Evolutionary conservation across 1,140 invertebrate genomes (phyloP).

Genomic region (Ctenoplectra terminalis): DNA sequence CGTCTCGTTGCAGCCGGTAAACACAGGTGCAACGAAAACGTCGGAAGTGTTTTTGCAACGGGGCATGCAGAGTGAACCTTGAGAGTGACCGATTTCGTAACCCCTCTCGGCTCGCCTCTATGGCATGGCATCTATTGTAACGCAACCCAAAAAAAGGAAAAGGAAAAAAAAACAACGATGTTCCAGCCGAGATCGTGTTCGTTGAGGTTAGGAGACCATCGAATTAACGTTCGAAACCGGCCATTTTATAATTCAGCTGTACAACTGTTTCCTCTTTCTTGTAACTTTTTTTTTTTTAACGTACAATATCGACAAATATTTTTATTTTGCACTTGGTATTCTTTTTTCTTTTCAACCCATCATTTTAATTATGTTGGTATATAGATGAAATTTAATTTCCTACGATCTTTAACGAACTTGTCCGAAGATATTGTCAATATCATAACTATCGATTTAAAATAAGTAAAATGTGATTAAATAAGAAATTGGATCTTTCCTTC

Average conservation of each 20-base stretch:
- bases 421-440: too few species aligned
- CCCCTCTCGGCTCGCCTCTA: conserved; percentile 2
- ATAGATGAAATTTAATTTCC: too few species aligned
- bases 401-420: too few species aligned
- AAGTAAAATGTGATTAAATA: too few species aligned
- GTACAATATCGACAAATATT: background rate
- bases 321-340: too few species aligned
- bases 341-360: background rate
- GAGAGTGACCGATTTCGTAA: conserved; percentile 65
- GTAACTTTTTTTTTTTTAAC: background rate
- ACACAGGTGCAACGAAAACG: conserved; percentile 62
- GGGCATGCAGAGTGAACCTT: conserved; percentile 56
- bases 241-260: background rate
- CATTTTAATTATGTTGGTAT: too few species aligned
- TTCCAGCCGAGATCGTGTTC: background rate
- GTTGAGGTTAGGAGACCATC: background rate
- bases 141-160: background rate
- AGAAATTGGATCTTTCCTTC: too few species aligned
- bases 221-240: background rate
- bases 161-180: background rate
- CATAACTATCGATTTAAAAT: too few species aligned
- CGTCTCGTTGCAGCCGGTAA: conserved; percentile 57
- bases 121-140: background rate
- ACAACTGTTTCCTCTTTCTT: background rate
- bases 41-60: conserved; percentile 55